Percentiles rank a stretch among this genome's conserved stretches.
Evolutionary conservation across 2,888 invertebrate genomes (phyloP).

Genomic region (Eucriotettix oculatus): DNA sequence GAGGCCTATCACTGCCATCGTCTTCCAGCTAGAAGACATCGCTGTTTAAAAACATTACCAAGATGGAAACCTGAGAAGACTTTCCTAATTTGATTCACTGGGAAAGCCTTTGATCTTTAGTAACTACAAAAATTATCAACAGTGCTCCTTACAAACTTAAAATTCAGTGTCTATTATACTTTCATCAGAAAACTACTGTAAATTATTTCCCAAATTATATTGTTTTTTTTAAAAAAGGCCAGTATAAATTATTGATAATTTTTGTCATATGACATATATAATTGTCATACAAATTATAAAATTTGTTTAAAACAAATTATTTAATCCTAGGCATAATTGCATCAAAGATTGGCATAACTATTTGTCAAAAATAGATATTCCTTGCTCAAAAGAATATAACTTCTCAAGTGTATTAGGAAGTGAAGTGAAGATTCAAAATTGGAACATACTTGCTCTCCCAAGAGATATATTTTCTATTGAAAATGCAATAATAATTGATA

Average conservation of each 20-base stretch:
- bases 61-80: too few species aligned
- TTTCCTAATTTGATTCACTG: too few species aligned
- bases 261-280: neutral
- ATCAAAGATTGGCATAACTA: constrained; percentile 57
- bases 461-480: constrained; percentile 68
- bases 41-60: too few species aligned
- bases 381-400: constrained; percentile 55
- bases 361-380: constrained; percentile 50
- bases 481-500: constrained; percentile 70
- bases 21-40: too few species aligned
- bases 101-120: too few species aligned
- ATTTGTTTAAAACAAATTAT: too few species aligned
- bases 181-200: too few species aligned
- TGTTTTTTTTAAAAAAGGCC: neutral
- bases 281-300: neutral
- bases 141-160: too few species aligned
- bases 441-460: constrained; percentile 69
- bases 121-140: too few species aligned
- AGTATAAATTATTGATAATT: neutral
- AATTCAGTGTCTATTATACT: too few species aligned
- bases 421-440: constrained; percentile 72
- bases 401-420: constrained; percentile 62
- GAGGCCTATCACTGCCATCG: too few species aligned
- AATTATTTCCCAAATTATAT: too few species aligned
- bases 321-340: constrained; percentile 18